phyloP scores from a whole-genome alignment of 2,797 vertebrate genomes.

The Kryptopterus vitreolus region DNA sequence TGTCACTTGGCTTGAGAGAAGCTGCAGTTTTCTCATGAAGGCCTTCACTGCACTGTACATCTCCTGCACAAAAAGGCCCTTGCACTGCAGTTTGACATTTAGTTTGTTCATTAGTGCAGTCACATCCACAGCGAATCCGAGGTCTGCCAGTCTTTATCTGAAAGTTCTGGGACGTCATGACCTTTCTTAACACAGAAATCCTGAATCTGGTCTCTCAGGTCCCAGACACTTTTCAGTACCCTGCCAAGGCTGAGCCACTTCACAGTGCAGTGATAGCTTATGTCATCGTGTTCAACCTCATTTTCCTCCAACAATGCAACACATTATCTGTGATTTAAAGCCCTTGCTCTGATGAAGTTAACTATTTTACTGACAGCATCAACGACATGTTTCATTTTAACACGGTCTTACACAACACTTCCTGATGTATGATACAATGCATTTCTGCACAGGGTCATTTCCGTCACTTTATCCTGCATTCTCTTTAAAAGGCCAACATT shows the following conservation, averaged over 20 bases:
- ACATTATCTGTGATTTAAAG: conserved; percentile 42
- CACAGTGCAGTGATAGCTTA: not conserved
- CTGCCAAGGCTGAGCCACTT: not conserved
- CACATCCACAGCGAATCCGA: conserved; percentile 33
- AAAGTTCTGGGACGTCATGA: conserved; percentile 46
- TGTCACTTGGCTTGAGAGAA: conserved; percentile 23
- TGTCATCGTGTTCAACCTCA: conserved; percentile 13
- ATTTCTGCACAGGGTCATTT: not conserved
- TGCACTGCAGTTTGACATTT: conserved; percentile 2
- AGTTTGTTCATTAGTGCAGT: conserved; percentile 47
- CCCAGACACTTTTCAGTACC: conserved; percentile 29
- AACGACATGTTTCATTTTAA: conserved; percentile 45
- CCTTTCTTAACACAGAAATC: conserved; percentile 36
- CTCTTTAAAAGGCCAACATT: not conserved
- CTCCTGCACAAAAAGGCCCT: conserved; percentile 41
- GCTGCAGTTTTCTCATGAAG: conserved; percentile 40
- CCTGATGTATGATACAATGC: conserved; percentile 14
- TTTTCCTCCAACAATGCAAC: conserved; percentile 36
- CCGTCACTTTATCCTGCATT: not conserved
- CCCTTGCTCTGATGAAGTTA: conserved; percentile 42
- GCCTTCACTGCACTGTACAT: conserved; percentile 36
- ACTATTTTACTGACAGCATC: conserved; percentile 42
- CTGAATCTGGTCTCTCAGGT: conserved; percentile 29
- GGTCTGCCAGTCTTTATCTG: not conserved
- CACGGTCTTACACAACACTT: conserved; percentile 49